A percentile compares a stretch with the other conserved stretches of the same genome.
Evolutionary conservation across 2,113 vertebrate species (phyloP).

Genomic region (Varanus salvator): DNA sequence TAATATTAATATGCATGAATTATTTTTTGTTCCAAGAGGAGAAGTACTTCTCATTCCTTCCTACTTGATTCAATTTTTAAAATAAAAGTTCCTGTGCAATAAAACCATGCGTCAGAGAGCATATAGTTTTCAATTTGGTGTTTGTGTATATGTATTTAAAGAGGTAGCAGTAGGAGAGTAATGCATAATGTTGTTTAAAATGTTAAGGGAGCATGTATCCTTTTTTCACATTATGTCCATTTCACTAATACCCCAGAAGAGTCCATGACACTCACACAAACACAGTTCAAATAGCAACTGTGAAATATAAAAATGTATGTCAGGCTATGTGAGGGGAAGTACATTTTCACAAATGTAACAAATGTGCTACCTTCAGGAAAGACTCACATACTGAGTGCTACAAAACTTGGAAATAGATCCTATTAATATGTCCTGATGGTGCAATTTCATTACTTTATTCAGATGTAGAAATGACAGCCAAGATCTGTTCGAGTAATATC

Average conservation of each 20-base stretch:
- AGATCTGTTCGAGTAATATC: not conserved
- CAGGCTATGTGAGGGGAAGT: not conserved
- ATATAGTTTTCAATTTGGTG: too few relatives aligned
- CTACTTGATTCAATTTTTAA: too few relatives aligned
- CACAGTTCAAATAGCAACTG: not conserved
- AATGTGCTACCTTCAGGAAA: not conserved
- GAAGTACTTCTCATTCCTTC: too few relatives aligned
- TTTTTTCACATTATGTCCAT: not conserved
- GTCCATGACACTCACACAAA: not conserved
- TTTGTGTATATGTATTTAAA: not conserved
- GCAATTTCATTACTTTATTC: not conserved
- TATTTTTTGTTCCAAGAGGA: too few relatives aligned
- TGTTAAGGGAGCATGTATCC: not conserved
- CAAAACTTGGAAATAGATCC: not conserved
- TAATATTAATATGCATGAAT: too few relatives aligned
- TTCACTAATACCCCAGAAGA: not conserved
- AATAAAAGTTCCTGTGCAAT: too few relatives aligned
- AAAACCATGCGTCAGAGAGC: too few relatives aligned
- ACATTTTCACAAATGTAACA: not conserved
- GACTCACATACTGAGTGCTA: not conserved
- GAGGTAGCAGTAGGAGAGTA: too few relatives aligned
- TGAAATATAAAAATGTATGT: not conserved
- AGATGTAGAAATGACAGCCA: not conserved
- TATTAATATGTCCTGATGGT: not conserved
- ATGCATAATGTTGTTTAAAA: too few relatives aligned